Evolutionary conservation across 2,888 invertebrate genomes (phyloP).

Genomic region (Gari tellinella): DNA sequence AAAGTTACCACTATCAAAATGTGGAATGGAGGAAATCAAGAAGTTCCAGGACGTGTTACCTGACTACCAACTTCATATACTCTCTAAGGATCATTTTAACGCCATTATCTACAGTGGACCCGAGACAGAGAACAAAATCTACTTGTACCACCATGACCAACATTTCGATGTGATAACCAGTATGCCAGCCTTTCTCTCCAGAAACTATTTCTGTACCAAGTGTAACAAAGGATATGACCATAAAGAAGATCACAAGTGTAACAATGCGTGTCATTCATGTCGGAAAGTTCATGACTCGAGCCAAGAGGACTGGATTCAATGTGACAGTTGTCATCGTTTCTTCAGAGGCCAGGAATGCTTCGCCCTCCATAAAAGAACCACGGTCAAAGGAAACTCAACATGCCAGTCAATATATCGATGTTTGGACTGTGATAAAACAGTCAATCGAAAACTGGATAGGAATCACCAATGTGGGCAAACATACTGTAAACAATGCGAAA

Average conservation of each 20-base stretch:
- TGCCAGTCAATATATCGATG: slow-evolving; percentile 10
- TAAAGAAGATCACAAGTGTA: slow-evolving; percentile 13
- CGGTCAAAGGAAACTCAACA: slow-evolving; percentile 10
- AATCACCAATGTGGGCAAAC: too few species aligned
- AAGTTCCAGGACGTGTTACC: too few species aligned
- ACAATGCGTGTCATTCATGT: slow-evolving; percentile 30
- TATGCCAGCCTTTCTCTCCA: slow-evolving; percentile 26
- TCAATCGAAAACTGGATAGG: too few species aligned
- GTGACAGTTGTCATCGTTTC: slow-evolving; percentile 19
- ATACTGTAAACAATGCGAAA: slow-evolving; percentile 18
- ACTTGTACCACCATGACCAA: too few species aligned
- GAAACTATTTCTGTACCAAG: slow-evolving; percentile 18
- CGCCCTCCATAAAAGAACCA: slow-evolving; percentile 20
- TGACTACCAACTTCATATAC: too few species aligned
- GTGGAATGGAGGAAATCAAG: too few species aligned
- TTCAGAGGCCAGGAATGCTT: slow-evolving; percentile 29
- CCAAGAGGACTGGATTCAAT: slow-evolving; percentile 14
- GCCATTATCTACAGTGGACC: too few species aligned
- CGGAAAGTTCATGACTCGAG: slow-evolving; percentile 14
- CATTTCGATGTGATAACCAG: slow-evolving; percentile 27
- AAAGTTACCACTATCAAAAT: too few species aligned
- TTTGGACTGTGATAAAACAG: slow-evolving; percentile 17
- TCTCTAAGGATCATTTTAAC: too few species aligned
- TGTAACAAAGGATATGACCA: slow-evolving; percentile 24
- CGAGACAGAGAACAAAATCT: too few species aligned